These are phyloP conservation scores for Enteromius anoplus DNA, from an alignment of 2,797 vertebrate species.

Conservation along the genomic window DNA sequence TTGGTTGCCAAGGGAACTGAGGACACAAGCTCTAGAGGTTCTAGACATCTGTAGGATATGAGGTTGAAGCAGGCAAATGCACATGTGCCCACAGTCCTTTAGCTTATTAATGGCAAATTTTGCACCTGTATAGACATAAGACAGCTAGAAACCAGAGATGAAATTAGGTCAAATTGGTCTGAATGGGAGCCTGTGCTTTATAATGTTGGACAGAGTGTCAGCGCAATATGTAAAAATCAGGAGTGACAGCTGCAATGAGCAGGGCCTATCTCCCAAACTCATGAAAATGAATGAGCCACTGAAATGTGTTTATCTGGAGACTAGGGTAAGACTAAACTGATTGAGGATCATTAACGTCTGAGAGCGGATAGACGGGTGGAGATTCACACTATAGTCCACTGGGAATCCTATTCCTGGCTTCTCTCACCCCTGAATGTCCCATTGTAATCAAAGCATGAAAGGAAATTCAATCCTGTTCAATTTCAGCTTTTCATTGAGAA, in stretches of 20 bases:
- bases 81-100: neutral
- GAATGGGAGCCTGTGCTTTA: slow-evolving; percentile 40
- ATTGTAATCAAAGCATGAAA: slow-evolving; percentile 51
- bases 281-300: slow-evolving; percentile 76
- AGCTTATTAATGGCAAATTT: slow-evolving; percentile 50
- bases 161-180: slow-evolving; percentile 59
- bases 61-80: slow-evolving; percentile 10
- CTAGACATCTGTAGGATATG: slow-evolving; percentile 37
- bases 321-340: slow-evolving; percentile 68
- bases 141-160: slow-evolving; percentile 42
- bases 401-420: slow-evolving; percentile 40
- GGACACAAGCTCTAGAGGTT: slow-evolving; percentile 45
- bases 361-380: slow-evolving; percentile 58
- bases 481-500: slow-evolving; percentile 56
- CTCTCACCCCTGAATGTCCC: slow-evolving; percentile 32
- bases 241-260: slow-evolving; percentile 65
- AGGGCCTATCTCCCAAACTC: slow-evolving; percentile 62
- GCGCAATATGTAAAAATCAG: slow-evolving; percentile 57
- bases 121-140: slow-evolving; percentile 41
- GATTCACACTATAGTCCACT: slow-evolving; percentile 44
- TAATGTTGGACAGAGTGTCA: slow-evolving; percentile 56
- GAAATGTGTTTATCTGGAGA: slow-evolving; percentile 69
- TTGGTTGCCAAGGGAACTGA: slow-evolving; percentile 59
- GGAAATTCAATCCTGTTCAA: slow-evolving; percentile 55
- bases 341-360: slow-evolving; percentile 64